phyloP scores from a whole-genome alignment of 2,797 vertebrate genomes.

The Fratercula arctica region DNA sequence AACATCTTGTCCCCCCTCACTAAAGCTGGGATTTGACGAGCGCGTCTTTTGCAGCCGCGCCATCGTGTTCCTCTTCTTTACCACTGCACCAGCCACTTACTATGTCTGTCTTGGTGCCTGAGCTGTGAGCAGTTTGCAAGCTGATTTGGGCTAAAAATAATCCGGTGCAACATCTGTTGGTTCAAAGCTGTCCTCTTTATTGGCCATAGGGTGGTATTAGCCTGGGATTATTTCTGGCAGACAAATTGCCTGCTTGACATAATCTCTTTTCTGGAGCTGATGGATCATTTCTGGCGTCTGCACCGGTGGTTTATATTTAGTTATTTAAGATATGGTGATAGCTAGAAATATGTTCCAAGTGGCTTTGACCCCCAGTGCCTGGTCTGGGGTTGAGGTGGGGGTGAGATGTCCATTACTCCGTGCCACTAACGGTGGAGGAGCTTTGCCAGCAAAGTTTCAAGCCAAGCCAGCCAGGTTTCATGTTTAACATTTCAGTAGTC shows the following conservation, averaged over 20 bases:
- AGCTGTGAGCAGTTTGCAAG: background rate
- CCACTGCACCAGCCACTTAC: rapidly evolving
- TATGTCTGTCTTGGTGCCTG: rapidly evolving
- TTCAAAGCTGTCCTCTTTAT: background rate
- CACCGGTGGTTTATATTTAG: background rate
- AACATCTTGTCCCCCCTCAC: background rate
- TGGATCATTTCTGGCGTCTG: background rate
- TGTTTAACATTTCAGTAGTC: background rate
- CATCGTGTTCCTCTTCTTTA: background rate
- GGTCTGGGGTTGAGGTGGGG: background rate
- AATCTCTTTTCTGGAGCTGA: background rate
- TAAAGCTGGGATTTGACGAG: background rate
- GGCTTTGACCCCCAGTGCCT: background rate
- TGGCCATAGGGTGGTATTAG: background rate
- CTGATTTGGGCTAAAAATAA: background rate
- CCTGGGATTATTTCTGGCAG: background rate
- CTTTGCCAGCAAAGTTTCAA: background rate
- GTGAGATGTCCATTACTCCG: background rate
- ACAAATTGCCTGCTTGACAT: rapidly evolving
- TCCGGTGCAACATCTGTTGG: no score
- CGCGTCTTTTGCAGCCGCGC: background rate
- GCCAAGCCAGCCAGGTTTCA: background rate
- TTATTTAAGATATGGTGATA: background rate
- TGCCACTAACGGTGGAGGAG: rapidly evolving
- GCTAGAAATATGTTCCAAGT: background rate